Percentiles rank a stretch among this genome's conserved stretches.
These are phyloP conservation scores for Scolanthus callimorphus DNA, from an alignment of 92 coral and sea anemone species.

Conservation along the genomic window DNA sequence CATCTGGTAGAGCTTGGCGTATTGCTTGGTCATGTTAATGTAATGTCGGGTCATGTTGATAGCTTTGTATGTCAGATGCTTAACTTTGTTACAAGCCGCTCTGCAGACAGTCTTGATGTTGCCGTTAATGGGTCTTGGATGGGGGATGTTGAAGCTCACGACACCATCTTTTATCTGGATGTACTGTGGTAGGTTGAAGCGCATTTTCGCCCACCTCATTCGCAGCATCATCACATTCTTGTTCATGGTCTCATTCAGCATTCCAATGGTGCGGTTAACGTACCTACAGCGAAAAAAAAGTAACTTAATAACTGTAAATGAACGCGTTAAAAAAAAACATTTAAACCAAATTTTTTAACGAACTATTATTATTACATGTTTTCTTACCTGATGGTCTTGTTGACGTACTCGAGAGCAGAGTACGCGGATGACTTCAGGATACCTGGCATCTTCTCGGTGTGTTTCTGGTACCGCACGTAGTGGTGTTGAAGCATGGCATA, in stretches of 20 bases:
- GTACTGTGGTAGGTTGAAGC: slow-evolving; percentile 50
- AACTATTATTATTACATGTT: background rate
- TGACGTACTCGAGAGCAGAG: slow-evolving; percentile 41
- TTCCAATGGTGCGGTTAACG: slow-evolving; percentile 33
- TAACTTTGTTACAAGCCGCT: slow-evolving; percentile 47
- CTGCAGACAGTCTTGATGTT: slow-evolving; percentile 42
- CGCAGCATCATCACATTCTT: slow-evolving; percentile 11
- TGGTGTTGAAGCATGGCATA: slow-evolving; percentile 16
- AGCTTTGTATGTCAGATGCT: slow-evolving; percentile 32
- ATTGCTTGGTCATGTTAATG: slow-evolving; percentile 48
- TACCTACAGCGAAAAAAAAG: slow-evolving; percentile 11
- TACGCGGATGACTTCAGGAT: slow-evolving; percentile 28
- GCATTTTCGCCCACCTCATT: slow-evolving; percentile 10
- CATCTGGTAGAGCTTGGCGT: slow-evolving; percentile 26
- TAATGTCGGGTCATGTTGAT: slow-evolving; percentile 56
- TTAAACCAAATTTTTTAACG: too few relatives aligned
- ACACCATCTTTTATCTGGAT: slow-evolving; percentile 57
- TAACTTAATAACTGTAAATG: too few relatives aligned
- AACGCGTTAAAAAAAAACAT: too few relatives aligned
- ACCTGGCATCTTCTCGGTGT: slow-evolving; percentile 26
- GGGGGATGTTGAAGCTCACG: slow-evolving; percentile 61
- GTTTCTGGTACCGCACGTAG: slow-evolving; percentile 16
- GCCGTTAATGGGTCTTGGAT: slow-evolving; percentile 42
- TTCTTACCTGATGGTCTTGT: slow-evolving; percentile 48
- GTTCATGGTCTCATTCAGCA: slow-evolving; percentile 31